A percentile compares a stretch with the other conserved stretches of the same genome.
These are phyloP conservation scores for Myripristis jacobus DNA, from an alignment of 2,797 vertebrate genomes.

Conservation along the genomic window DNA sequence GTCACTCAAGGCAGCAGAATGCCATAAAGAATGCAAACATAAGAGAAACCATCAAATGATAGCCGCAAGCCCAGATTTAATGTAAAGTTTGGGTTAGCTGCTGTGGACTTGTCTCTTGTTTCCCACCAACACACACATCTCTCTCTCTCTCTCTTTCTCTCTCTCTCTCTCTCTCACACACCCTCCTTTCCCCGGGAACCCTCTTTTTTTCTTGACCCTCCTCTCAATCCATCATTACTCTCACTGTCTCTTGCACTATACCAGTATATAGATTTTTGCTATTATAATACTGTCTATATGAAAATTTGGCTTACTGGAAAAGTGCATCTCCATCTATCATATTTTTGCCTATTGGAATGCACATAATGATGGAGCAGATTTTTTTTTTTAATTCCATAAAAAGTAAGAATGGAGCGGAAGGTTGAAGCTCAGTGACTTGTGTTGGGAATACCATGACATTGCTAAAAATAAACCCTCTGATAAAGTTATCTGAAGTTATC, in stretches of 20 bases:
- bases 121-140: constrained; percentile 3
- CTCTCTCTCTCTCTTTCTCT: constrained; percentile 43
- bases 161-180: constrained; percentile 1
- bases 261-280: not conserved
- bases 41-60: constrained; percentile 56
- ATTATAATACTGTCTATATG: not conserved
- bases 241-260: not conserved
- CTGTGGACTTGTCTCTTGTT: constrained; percentile 32
- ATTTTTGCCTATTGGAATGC: not conserved
- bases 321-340: not conserved
- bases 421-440: not conserved
- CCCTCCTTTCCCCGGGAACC: not conserved
- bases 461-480: not conserved
- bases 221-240: constrained; percentile 54
- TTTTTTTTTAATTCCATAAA: not conserved
- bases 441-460: not conserved
- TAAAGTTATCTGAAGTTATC: not conserved
- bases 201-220: constrained; percentile 48
- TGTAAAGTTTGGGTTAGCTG: constrained; percentile 54
- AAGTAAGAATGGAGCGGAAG: not conserved
- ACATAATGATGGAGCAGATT: not conserved
- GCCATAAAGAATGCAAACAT: constrained; percentile 60
- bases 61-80: constrained; percentile 42
- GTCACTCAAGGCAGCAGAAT: constrained; percentile 79
- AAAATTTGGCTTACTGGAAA: not conserved